These are phyloP conservation scores for Myotis brandtii DNA, from an alignment of 2,113 vertebrate species.

Conservation along the genomic window DNA sequence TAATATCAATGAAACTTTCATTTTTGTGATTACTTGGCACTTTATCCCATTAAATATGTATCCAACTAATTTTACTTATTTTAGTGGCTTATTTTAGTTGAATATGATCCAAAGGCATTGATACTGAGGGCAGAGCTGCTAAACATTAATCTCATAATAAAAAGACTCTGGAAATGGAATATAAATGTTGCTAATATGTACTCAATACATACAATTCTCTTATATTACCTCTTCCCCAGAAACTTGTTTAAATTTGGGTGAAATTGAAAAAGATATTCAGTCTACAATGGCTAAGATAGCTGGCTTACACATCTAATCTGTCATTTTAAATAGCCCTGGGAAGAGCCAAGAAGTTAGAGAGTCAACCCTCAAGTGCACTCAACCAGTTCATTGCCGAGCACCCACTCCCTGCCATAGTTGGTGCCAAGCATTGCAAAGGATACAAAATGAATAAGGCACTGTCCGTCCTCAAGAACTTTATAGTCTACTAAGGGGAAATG, in stretches of 20 bases:
- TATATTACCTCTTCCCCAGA: neutral
- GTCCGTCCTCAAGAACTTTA: neutral
- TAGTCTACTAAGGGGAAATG: neutral
- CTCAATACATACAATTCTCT: neutral
- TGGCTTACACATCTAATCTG: neutral
- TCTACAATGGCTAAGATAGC: neutral
- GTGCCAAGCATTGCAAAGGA: neutral
- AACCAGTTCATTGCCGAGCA: neutral
- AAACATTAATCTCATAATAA: constrained; percentile 32
- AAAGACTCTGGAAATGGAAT: constrained; percentile 17
- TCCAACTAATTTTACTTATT: constrained; percentile 41
- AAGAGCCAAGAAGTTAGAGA: neutral
- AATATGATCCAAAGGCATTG: neutral
- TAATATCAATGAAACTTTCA: constrained; percentile 69
- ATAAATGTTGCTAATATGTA: neutral
- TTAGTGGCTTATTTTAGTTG: constrained; percentile 48
- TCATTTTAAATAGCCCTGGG: constrained; percentile 24
- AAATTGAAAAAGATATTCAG: constrained; percentile 10
- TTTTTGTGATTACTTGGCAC: constrained; percentile 44
- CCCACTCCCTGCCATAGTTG: neutral
- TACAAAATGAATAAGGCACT: neutral
- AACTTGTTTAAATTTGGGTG: constrained; percentile 48
- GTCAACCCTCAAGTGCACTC: neutral
- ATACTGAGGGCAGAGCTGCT: neutral
- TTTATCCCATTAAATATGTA: constrained; percentile 35